phyloP scores from a whole-genome alignment of 2,113 vertebrate genomes.

The Pygoscelis antarcticus region DNA sequence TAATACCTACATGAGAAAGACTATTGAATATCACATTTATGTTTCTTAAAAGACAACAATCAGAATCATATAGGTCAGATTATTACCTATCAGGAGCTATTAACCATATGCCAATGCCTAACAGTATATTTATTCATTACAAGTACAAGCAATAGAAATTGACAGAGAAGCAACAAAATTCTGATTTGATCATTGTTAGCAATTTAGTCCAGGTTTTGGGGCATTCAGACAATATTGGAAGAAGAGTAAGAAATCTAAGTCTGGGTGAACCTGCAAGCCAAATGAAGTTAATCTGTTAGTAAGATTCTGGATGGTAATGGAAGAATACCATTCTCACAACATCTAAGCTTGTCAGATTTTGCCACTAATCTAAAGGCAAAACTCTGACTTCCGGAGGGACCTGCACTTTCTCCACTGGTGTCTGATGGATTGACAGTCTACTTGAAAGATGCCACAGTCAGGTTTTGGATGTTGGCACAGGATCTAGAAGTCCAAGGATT shows the following conservation, averaged over 20 bases:
- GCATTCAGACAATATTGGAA: neutral
- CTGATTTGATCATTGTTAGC: neutral
- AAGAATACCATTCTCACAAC: neutral
- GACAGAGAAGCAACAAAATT: neutral
- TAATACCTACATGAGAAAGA: neutral
- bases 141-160: neutral
- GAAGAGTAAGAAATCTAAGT: neutral
- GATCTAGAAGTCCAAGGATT: neutral
- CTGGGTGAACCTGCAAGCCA: neutral
- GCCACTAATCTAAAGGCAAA: neutral
- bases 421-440: neutral
- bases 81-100: neutral
- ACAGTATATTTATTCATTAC: neutral
- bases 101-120: neutral
- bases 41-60: neutral
- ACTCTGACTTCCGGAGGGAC: neutral
- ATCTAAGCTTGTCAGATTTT: neutral
- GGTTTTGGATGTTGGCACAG: neutral
- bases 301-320: neutral
- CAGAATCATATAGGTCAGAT: neutral
- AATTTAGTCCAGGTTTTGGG: neutral
- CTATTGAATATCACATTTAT: neutral
- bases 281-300: neutral
- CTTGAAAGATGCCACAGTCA: neutral
- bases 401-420: neutral